Evolutionary conservation across 2,888 invertebrate genomes (phyloP), one percentile per base, ranked within the genome.

Genomic region (Ischnus inquisitorius): DNA sequence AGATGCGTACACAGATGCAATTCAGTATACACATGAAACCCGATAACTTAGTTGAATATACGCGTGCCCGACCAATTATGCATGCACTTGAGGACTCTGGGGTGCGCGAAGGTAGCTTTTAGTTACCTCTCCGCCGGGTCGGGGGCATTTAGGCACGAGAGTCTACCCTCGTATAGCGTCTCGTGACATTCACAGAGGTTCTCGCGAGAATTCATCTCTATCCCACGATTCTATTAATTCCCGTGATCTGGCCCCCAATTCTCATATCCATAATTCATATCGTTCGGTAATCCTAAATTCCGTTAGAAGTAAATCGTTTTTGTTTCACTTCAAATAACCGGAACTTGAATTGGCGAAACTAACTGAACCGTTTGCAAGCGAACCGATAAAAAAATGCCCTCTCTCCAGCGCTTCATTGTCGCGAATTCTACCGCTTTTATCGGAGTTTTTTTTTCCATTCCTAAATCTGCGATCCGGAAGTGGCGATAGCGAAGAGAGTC

Each of bases 401-500:
- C 1, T 39, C 64, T 54, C n/a, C 25, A n/a, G 62, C 39, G n/a
- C 16, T 64, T 28, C 48, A 74, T 62, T 64, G 68, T 57, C 51
- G 54, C 67, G 48, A 48, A 67, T 51, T 74, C 34, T 10, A 43
- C 43, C 41, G 34, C 16, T 51, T 41, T 71, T 41, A 8, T 41
- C 60, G 14, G 19, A 46, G 41, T 62, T 62, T 67, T 72, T 60
- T 82, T 54, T 71, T 57, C 57, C 34, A 14, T 46, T 48, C 6
- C 14, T 34, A 74, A 79, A 79, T 75, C 54, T 69, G 12, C 28
- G 65, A 51, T 54, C 79, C 83, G 83, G 83, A 83, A 79, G 83
- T 79, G 46, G 75, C 12, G 57, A 67, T 65, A 64, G 79, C 51
- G 39, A 69, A 62, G 69, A 51, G 72, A 74, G 22, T 46, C 72